Evolutionary conservation across 2,113 vertebrate genomes (phyloP).

Genomic region (Speoplatyrhinus poulsoni): DNA sequence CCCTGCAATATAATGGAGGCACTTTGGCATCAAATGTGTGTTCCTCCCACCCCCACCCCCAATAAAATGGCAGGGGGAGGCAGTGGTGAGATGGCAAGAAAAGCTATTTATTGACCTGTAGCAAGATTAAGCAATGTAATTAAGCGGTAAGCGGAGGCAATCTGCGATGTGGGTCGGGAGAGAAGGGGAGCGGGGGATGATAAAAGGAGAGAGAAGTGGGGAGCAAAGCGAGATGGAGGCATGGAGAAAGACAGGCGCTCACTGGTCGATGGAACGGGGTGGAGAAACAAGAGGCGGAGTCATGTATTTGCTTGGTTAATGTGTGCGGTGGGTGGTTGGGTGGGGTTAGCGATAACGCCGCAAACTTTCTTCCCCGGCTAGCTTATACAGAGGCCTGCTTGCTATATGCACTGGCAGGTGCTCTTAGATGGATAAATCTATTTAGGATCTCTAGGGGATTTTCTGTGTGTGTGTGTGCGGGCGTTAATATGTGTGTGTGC

Average conservation of each 20-base stretch:
- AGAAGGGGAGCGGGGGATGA: not conserved
- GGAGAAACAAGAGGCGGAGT: constrained; percentile 22
- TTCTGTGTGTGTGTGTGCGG: constrained; percentile 28
- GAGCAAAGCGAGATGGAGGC: not conserved
- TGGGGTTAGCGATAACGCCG: constrained; percentile 28
- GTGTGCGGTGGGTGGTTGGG: constrained; percentile 1
- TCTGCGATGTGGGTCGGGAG: constrained; percentile 22
- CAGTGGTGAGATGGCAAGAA: not conserved
- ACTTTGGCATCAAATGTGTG: constrained; percentile 15
- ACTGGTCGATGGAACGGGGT: not conserved
- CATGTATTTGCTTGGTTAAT: constrained; percentile 43
- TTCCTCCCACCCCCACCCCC: not conserved
- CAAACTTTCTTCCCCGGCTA: constrained; percentile 45
- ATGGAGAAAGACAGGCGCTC: not conserved
- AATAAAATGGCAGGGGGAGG: not conserved
- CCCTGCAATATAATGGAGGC: constrained; percentile 13
- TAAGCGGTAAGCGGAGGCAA: constrained; percentile 38
- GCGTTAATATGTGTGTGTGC: constrained; percentile 27
- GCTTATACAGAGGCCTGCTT: constrained; percentile 44
- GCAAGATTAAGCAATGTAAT: constrained; percentile 55
- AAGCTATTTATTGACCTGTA: constrained; percentile 31
- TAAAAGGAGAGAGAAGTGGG: not conserved
- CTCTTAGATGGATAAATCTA: constrained; percentile 51
- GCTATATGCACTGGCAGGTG: constrained; percentile 56
- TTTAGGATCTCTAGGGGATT: constrained; percentile 48